These are phyloP conservation scores for Trissolcus basalis DNA, from an alignment of 1,140 invertebrate species.

Conservation along the genomic window DNA sequence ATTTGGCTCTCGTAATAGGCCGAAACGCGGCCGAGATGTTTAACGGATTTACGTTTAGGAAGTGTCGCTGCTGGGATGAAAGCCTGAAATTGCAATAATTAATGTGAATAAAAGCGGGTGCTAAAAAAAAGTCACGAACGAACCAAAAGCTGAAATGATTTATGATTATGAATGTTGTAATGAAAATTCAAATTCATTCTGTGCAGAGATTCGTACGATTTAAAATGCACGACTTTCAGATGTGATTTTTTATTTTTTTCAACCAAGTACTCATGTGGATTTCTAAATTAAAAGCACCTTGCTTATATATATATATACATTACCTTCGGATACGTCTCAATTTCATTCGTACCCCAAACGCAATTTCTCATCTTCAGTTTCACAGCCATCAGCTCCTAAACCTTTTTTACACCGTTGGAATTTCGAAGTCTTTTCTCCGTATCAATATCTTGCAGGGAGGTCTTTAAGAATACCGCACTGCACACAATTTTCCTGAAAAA, in stretches of 20 bases:
- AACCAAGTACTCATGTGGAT: no score
- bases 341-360: background rate
- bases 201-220: no score
- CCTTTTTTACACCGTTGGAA: background rate
- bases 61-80: slow-evolving; percentile 1
- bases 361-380: background rate
- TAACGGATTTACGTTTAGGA: slow-evolving; percentile 21
- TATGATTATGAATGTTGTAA: no score
- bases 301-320: no score
- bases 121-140: no score
- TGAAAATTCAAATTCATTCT: no score
- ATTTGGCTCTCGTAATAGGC: slow-evolving; percentile 26
- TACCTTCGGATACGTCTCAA: no score
- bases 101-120: no score
- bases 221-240: no score
- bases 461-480: background rate
- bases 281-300: no score
- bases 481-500: background rate
- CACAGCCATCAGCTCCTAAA: background rate
- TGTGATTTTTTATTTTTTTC: no score
- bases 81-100: background rate
- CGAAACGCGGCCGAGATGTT: slow-evolving; percentile 16
- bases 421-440: background rate
- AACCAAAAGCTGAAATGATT: no score
- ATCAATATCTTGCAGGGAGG: background rate